A percentile compares a stretch with the other conserved stretches of the same genome.
Conservation (phyloP, 2,888 invertebrate genomes). For the Dasypolia templi region DNA sequence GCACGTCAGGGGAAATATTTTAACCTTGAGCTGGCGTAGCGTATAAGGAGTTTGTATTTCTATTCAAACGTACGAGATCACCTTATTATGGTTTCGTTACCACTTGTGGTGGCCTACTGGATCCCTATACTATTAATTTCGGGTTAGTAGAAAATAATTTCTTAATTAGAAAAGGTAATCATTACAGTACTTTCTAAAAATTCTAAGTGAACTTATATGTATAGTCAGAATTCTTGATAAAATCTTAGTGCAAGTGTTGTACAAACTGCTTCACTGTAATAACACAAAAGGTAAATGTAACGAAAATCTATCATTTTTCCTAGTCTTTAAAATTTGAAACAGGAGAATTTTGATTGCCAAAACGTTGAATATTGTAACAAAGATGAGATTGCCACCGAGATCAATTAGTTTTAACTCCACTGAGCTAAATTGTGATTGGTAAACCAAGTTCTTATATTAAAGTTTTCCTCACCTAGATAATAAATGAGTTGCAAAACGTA, state of each 20-base stretch:
- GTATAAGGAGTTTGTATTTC: not conserved
- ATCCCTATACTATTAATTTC: not conserved
- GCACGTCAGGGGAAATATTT: not conserved
- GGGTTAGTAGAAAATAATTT: not conserved
- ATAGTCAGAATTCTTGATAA: not conserved
- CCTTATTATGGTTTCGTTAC: not conserved
- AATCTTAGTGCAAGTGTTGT: not conserved
- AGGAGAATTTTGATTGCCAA: not conserved
- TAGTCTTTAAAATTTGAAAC: not conserved
- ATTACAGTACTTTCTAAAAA: not conserved
- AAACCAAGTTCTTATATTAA: slow-evolving; percentile 18
- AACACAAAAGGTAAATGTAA: not conserved
- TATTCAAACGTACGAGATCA: not conserved
- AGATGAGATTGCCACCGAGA: not conserved
- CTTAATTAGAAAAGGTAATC: too few species aligned
- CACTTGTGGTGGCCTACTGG: not conserved
- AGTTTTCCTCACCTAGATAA: slow-evolving; percentile 10
- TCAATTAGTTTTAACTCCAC: slow-evolving; percentile 3
- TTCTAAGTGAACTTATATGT: not conserved
- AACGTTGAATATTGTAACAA: not conserved
- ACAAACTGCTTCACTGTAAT: too few species aligned
- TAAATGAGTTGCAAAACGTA: slow-evolving; percentile 19
- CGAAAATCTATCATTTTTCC: not conserved
- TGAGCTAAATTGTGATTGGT: not conserved
- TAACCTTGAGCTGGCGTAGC: not conserved